Base-by-base conservation (phyloP, 2,797 vertebrate genomes). In the Diplodus sargus region DNA sequence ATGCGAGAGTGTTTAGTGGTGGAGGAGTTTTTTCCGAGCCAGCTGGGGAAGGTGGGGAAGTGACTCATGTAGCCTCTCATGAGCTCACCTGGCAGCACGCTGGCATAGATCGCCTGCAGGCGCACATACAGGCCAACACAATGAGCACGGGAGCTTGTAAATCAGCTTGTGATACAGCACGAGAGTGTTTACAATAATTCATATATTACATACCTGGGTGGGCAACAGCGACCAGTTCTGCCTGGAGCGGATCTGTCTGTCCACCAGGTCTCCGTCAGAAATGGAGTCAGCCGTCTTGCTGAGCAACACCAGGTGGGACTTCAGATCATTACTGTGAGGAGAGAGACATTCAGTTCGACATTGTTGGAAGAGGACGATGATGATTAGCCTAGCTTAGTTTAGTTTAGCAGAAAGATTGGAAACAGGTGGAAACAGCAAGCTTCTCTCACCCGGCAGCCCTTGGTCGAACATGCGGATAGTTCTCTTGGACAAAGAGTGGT, bases 401-500 rank as follows among this genome's bases (percentile, higher is more conserved):
- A 65, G 48, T 51, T 23, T 23, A 39, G 30, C 14, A 52, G 2
- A 49, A n/a, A 54, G 4, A 63, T n/a, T 60, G 11, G 15, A 64
- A n/a, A 18, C 52, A 9, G 13, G 16, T 39, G 20, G 8, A 14
- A 45, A 47, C 17, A 5, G 39, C 3, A 6, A 7, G 65, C 49
- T 4, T 28, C n/a, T 58, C 97, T 96, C 90, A 99, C 98, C 96
- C 91, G 0, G 98, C 97, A 16, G 98, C 98, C 0, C 93, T 90
- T 0, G 98, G 98, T 61, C 96, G 97, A 25, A 99, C 97, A 0
- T 99, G 95, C 12, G 96, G 42, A 25, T 99, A 99, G 94, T 99
- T 99, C 90, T 99, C 98, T 73, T 99, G 98, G 48, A 99, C 96
- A 79, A 99, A 99, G 28, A 99, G 97, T 5, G 98, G 98, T 1